A percentile compares a stretch with the other conserved stretches of the same genome.
Conservation (phyloP, 2,113 vertebrate species). For the Tragelaphus buxtoni region DNA sequence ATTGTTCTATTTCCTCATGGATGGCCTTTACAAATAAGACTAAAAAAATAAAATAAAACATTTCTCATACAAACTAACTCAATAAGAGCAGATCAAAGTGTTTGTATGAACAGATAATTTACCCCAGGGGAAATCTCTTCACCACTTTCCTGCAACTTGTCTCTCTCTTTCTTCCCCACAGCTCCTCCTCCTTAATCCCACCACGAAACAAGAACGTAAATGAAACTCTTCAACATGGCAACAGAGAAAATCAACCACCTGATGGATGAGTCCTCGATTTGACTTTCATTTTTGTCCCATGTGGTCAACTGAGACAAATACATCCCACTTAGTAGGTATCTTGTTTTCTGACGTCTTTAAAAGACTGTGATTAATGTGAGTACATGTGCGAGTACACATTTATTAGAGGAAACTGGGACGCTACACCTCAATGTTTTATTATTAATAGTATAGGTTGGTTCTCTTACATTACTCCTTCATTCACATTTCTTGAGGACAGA, state of each 20-base stretch:
- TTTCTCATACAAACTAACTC: constrained; percentile 2
- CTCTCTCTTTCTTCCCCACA: background rate
- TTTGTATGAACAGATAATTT: background rate
- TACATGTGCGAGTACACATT: background rate
- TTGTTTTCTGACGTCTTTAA: background rate
- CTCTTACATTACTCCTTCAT: background rate
- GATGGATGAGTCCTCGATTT: background rate
- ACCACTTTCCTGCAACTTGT: background rate
- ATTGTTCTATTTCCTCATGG: constrained; percentile 1
- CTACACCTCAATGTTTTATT: background rate
- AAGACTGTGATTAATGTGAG: background rate
- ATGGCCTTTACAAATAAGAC: background rate
- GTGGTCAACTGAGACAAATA: background rate
- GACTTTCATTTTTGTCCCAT: background rate
- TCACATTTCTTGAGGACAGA: background rate
- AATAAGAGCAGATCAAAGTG: background rate
- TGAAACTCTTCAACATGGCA: background rate
- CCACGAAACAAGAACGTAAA: background rate
- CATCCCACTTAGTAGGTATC: background rate
- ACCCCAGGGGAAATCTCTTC: background rate
- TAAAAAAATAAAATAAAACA: background rate
- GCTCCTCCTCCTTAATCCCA: background rate
- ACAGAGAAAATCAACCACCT: background rate
- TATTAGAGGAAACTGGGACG: background rate
- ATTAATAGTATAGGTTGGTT: background rate